Conservation (phyloP, 2,797 vertebrate genomes). For the Muscicapa comitata region DNA sequence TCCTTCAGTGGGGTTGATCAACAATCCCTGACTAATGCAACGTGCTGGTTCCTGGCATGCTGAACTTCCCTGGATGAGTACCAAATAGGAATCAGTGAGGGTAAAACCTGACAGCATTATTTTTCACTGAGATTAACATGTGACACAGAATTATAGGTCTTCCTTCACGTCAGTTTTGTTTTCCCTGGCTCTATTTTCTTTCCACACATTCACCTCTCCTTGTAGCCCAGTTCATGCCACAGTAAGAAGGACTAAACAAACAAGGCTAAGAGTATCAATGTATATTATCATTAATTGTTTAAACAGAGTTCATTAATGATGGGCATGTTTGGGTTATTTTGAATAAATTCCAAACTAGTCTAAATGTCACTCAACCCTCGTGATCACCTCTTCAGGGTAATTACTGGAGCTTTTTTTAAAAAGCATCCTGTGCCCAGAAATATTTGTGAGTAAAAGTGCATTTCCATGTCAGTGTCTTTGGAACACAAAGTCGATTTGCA, state of each 20-base stretch:
- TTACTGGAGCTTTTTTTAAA: not conserved
- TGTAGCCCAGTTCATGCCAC: not conserved
- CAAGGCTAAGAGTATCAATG: not conserved
- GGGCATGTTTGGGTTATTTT: not conserved
- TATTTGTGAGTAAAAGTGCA: not conserved
- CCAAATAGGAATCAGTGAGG: not conserved
- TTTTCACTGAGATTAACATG: not conserved
- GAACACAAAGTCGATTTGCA: slow-evolving; percentile 34
- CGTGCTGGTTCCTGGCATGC: not conserved
- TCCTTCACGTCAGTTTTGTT: not conserved
- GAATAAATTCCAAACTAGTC: not conserved
- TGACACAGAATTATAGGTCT: not conserved
- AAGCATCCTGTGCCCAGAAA: not conserved
- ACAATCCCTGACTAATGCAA: slow-evolving; percentile 15
- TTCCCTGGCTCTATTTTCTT: not conserved
- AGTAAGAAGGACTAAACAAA: not conserved
- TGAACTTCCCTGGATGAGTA: not conserved
- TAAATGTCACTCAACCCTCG: not conserved
- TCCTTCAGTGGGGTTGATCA: not conserved
- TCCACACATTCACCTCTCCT: not conserved
- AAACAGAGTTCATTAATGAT: not conserved
- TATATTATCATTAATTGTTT: not conserved
- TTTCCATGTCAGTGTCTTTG: not conserved
- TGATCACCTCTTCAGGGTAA: not conserved
- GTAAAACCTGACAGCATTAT: not conserved